These are phyloP conservation scores for Xyliphius kryptos DNA, from an alignment of 2,113 vertebrate genomes.

Conservation along the genomic window DNA sequence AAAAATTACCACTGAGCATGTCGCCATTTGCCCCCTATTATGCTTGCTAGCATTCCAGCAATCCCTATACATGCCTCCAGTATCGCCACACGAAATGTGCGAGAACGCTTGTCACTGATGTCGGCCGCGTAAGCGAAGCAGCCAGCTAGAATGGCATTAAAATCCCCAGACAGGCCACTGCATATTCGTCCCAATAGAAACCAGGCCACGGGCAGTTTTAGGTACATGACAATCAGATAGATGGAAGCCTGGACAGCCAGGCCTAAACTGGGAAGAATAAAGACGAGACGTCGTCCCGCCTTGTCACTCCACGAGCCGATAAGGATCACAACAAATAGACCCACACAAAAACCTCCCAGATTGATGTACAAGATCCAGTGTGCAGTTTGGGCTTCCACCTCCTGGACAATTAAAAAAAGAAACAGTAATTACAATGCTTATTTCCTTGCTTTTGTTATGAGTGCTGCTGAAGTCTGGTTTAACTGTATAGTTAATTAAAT, in stretches of 20 bases:
- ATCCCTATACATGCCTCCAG: slow-evolving; percentile 83
- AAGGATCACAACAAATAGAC: slow-evolving; percentile 76
- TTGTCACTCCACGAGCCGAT: slow-evolving; percentile 89
- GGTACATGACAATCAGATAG: slow-evolving; percentile 81
- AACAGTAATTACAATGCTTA: too few relatives aligned
- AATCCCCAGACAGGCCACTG: slow-evolving; percentile 76
- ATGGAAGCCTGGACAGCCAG: slow-evolving; percentile 71
- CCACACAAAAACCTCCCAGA: slow-evolving; percentile 74
- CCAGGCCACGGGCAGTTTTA: slow-evolving; percentile 75
- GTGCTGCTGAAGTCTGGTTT: too few relatives aligned
- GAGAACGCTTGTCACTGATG: slow-evolving; percentile 57
- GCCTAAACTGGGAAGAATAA: slow-evolving; percentile 73
- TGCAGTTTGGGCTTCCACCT: slow-evolving; percentile 78
- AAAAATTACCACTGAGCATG: slow-evolving; percentile 68
- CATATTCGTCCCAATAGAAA: slow-evolving; percentile 78
- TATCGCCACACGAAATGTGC: slow-evolving; percentile 81
- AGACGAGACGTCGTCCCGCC: slow-evolving; percentile 73
- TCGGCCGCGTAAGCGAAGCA: slow-evolving; percentile 85
- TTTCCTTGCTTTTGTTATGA: too few relatives aligned
- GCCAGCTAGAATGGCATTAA: slow-evolving; percentile 75
- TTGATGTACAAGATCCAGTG: slow-evolving; percentile 87
- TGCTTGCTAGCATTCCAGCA: slow-evolving; percentile 85
- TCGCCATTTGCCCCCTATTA: slow-evolving; percentile 81
- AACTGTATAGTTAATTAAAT: too few relatives aligned
- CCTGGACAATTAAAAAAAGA: slow-evolving; percentile 57